A percentile compares a stretch with the other conserved stretches of the same genome.
Evolutionary conservation across 1,140 invertebrate species (phyloP).

Genomic region (Lepidotrigona ventralis): DNA sequence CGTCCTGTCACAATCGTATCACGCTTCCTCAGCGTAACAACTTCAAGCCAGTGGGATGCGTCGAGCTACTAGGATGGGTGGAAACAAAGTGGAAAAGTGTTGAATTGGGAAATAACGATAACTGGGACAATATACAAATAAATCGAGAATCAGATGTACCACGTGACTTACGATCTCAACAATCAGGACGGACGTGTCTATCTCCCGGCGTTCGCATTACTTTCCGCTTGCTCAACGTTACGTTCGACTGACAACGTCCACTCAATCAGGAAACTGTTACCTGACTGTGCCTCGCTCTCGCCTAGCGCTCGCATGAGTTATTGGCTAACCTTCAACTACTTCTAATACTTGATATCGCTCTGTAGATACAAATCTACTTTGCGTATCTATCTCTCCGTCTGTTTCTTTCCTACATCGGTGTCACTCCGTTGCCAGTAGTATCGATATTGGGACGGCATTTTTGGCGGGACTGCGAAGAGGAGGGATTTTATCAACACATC

Average conservation of each 20-base stretch:
- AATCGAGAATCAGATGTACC: neutral
- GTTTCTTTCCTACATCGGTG: neutral
- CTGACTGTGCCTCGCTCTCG: conserved; percentile 34
- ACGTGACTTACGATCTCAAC: conserved; percentile 25
- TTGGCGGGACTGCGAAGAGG: neutral
- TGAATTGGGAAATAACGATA: too few relatives aligned
- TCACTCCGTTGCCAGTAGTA: neutral
- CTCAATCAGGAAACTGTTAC: conserved; percentile 2
- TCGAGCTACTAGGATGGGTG: too few relatives aligned
- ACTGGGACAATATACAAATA: neutral
- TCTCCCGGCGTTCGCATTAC: conserved; percentile 33
- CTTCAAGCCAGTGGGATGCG: too few relatives aligned
- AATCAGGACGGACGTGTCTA: neutral
- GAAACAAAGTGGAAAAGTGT: neutral
- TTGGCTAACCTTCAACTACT: conserved; percentile 49
- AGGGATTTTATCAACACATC: neutral
- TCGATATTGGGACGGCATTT: neutral
- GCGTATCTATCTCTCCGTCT: neutral
- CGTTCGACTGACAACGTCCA: neutral
- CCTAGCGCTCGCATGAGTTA: conserved; percentile 25
- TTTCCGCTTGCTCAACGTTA: neutral
- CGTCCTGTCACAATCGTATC: too few relatives aligned
- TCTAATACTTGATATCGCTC: conserved; percentile 31
- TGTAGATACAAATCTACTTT: neutral
- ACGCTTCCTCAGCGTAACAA: too few relatives aligned